Evolutionary conservation across 2,797 vertebrate genomes (phyloP).

Genomic region (Acrossocheilus fasciatus): DNA sequence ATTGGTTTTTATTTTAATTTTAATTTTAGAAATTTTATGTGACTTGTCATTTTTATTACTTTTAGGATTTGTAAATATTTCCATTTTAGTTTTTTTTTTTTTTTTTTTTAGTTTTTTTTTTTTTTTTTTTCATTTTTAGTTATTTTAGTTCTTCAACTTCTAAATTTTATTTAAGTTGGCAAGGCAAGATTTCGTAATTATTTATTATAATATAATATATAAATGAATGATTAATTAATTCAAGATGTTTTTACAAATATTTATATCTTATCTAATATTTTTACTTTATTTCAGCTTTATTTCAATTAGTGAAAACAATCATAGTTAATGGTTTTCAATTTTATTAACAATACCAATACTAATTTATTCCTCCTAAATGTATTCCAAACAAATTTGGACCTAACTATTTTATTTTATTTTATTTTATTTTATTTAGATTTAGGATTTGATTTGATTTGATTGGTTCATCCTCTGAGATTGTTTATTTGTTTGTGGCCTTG

Average conservation of each 20-base stretch:
- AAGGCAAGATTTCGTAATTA: too few species aligned
- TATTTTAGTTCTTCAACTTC: too few species aligned
- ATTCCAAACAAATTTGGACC: background rate
- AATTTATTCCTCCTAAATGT: background rate
- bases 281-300: background rate
- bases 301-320: background rate
- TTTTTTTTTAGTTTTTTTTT: too few species aligned
- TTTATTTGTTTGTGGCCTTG: background rate
- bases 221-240: too few species aligned
- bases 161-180: too few species aligned
- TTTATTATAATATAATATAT: too few species aligned
- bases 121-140: too few species aligned
- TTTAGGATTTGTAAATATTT: too few species aligned
- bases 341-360: background rate
- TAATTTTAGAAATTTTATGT: background rate
- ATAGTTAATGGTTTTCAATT: background rate
- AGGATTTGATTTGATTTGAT: background rate
- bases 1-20: background rate
- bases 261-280: background rate
- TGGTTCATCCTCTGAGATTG: background rate
- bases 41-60: too few species aligned
- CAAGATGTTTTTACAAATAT: background rate
- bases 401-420: too few species aligned
- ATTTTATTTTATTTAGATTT: background rate
- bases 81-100: too few species aligned